Evolutionary conservation across 2,888 invertebrate genomes (phyloP), one percentile per base, ranked within the genome.

Genomic region (Vesta saturnalis): DNA sequence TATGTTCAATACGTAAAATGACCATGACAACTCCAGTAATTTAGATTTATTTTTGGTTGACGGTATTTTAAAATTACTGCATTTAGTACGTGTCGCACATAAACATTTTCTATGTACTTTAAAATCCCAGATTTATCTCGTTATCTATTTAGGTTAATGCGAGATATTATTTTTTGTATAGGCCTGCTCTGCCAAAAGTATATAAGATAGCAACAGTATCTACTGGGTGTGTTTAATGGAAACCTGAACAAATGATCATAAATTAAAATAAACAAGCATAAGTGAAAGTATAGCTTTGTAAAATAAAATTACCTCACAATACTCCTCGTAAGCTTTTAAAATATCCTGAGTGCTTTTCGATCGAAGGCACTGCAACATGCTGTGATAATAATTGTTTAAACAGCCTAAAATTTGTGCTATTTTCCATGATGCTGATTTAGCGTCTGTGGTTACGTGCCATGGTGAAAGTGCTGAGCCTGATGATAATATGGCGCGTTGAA

Each of bases 401-500:
- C 90, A 90, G 14, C 87, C 88, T 46, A 90, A 79, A 68, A 84
- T 81, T 62, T 85, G 84, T 14, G 90, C 88, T 64, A 91, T 81
- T 73, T 88, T 86, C 58, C 86, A 85, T 4, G 90, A 89, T 56
- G 87, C 81, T 56, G 80, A 79, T 72, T 85, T 85, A 10, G 85
- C 81, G 74, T 85, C 83, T 49, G 77, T 79, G n/a, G 78, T 49
- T 67, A 76, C 60, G 64, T 83, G 80, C 86, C 86, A 87, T 1
- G 86, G 85, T 0, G 86, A 83, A 23, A 84, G 74, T 5, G 83
- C 82, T 60, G 85, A 85, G 1, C 88, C 86, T 49, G 92, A 92
- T 89, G 92, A 92, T 18, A 93, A 81, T 68, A 93, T 88, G 10
- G 89, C 88, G 78, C 89, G 86, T 75, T 90, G 89, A 79, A 92